Evolutionary conservation across 2,113 vertebrate species (phyloP).

Genomic region (Etheostoma spectabile): DNA sequence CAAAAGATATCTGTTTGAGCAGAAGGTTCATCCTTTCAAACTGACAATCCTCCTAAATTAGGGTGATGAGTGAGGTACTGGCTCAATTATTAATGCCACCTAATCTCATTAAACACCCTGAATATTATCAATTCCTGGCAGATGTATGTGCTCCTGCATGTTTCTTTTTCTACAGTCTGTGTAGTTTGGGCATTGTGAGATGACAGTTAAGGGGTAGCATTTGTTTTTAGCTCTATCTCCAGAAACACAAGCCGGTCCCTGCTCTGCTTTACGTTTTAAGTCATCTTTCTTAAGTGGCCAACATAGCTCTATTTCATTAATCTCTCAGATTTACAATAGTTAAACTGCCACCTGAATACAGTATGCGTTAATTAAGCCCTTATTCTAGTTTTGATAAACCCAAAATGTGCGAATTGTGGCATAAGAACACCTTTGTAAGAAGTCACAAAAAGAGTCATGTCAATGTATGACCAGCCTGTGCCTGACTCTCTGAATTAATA

Average conservation of each 20-base stretch:
- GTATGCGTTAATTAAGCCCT: not conserved
- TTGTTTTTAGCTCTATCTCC: constrained; percentile 16
- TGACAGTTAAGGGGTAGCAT: constrained; percentile 8
- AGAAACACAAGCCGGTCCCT: not conserved
- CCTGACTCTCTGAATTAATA: no score
- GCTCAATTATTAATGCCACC: constrained; percentile 50
- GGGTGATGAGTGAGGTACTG: constrained; percentile 42
- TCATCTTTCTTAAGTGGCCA: no score
- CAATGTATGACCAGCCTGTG: no score
- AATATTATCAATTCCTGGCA: constrained; percentile 73
- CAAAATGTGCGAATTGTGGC: not conserved
- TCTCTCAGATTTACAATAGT: not conserved
- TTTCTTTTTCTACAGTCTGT: not conserved
- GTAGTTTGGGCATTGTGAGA: constrained; percentile 11
- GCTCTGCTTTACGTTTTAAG: not conserved
- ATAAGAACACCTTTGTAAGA: no score
- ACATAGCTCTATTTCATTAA: no score
- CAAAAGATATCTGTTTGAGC: constrained; percentile 63
- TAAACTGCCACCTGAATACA: not conserved
- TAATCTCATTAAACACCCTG: constrained; percentile 69
- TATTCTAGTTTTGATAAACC: not conserved
- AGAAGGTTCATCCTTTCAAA: constrained; percentile 71
- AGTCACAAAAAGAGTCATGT: no score
- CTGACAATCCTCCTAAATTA: constrained; percentile 51
- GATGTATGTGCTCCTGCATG: constrained; percentile 5